These are phyloP conservation scores for Epistrophella euchroma DNA, from an alignment of 2,888 invertebrate genomes.

Conservation along the genomic window DNA sequence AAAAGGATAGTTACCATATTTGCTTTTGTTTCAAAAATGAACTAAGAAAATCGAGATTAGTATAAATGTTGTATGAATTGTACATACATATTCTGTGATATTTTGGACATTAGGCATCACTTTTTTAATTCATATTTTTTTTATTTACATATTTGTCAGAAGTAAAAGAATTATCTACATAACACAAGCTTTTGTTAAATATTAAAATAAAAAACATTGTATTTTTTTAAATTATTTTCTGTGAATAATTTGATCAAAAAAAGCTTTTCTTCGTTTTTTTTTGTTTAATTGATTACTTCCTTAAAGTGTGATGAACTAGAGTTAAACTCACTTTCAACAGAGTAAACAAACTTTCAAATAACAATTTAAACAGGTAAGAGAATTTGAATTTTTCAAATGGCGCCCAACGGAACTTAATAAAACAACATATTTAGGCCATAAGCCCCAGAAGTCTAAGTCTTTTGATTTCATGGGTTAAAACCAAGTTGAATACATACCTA, in stretches of 20 bases:
- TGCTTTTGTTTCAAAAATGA: slow-evolving; percentile 14
- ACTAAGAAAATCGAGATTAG: not conserved
- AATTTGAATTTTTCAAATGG: no score
- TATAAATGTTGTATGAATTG: no score
- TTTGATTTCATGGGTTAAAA: no score
- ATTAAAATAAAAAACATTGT: not conserved
- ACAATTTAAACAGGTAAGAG: no score
- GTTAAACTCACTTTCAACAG: not conserved
- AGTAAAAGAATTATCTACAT: not conserved
- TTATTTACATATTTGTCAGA: not conserved
- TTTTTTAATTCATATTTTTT: not conserved
- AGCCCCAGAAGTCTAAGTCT: no score
- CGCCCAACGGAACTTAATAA: no score
- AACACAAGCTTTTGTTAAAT: not conserved
- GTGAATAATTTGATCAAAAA: not conserved
- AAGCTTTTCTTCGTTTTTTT: not conserved
- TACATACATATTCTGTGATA: not conserved
- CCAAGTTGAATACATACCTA: no score
- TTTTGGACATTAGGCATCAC: not conserved
- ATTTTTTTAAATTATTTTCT: not conserved
- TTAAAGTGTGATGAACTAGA: not conserved
- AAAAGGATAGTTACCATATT: not conserved
- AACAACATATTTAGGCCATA: no score
- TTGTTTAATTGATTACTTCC: not conserved
- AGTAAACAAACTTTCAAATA: not conserved